Percentiles rank a stretch among this genome's conserved stretches.
Evolutionary conservation across 2,797 vertebrate genomes (phyloP).

Genomic region (Cheirogaleus major): DNA sequence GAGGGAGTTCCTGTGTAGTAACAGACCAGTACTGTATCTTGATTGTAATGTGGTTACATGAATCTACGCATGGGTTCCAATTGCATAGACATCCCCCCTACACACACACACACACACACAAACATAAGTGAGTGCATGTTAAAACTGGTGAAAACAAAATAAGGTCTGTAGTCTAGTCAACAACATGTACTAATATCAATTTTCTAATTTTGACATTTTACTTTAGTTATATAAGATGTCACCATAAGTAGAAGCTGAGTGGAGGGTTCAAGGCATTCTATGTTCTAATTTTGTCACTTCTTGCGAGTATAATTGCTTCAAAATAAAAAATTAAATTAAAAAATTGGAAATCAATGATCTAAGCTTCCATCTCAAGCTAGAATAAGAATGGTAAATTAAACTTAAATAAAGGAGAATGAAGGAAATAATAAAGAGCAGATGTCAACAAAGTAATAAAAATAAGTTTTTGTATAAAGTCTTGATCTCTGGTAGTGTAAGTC

Average conservation of each 20-base stretch:
- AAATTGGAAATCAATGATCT: background rate
- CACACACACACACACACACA: background rate
- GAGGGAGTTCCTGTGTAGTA: background rate
- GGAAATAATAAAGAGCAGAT: background rate
- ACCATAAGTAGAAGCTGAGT: background rate
- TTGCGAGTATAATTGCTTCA: background rate
- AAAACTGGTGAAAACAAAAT: background rate
- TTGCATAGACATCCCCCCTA: background rate
- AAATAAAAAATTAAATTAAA: background rate
- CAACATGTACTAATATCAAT: background rate
- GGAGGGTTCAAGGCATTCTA: background rate
- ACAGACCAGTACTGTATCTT: background rate
- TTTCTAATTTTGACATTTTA: background rate
- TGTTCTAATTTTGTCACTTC: background rate
- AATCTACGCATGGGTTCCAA: background rate
- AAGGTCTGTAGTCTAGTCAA: background rate
- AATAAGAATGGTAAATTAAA: background rate
- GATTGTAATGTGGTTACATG: background rate
- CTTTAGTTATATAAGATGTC: background rate
- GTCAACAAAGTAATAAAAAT: background rate
- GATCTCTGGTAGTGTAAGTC: background rate
- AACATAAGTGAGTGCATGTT: background rate
- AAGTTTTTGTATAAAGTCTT: background rate
- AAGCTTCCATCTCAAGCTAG: background rate
- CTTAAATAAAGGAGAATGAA: background rate